These are phyloP conservation scores for Papilio polytes DNA, from an alignment of 1,140 invertebrate genomes.

Conservation along the genomic window DNA sequence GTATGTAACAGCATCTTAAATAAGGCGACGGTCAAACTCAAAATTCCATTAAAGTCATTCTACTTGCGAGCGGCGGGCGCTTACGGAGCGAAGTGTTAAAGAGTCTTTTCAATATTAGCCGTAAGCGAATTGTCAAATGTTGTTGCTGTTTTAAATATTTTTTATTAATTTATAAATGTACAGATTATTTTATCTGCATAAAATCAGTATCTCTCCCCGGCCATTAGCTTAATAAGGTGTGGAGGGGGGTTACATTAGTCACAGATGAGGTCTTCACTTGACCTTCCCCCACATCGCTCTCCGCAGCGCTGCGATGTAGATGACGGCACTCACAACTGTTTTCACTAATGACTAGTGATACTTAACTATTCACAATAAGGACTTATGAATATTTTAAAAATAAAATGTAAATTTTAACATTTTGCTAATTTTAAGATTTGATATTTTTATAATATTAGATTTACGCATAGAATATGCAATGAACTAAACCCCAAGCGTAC, in stretches of 20 bases:
- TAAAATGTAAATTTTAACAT: not conserved
- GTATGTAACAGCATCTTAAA: too few species aligned
- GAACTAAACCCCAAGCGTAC: too few species aligned
- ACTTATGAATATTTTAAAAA: not conserved
- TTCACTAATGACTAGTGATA: conserved; percentile 1
- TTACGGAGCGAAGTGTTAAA: too few species aligned
- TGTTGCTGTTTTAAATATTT: not conserved
- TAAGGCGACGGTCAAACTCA: too few species aligned
- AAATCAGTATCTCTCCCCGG: not conserved
- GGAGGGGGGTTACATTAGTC: not conserved
- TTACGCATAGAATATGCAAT: too few species aligned
- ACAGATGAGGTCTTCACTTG: not conserved
- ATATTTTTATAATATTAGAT: too few species aligned
- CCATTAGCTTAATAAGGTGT: not conserved
- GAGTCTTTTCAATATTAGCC: too few species aligned
- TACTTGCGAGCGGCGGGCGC: too few species aligned
- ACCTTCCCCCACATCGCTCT: not conserved
- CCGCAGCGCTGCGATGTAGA: not conserved
- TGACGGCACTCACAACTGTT: not conserved
- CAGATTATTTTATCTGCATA: not conserved
- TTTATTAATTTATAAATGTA: too few species aligned
- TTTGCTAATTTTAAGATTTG: not conserved
- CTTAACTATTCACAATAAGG: not conserved
- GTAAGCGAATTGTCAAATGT: too few species aligned
- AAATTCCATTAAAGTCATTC: too few species aligned